These are phyloP conservation scores for Recurvirostra avosetta DNA, from an alignment of 2,113 vertebrate genomes.

Conservation along the genomic window DNA sequence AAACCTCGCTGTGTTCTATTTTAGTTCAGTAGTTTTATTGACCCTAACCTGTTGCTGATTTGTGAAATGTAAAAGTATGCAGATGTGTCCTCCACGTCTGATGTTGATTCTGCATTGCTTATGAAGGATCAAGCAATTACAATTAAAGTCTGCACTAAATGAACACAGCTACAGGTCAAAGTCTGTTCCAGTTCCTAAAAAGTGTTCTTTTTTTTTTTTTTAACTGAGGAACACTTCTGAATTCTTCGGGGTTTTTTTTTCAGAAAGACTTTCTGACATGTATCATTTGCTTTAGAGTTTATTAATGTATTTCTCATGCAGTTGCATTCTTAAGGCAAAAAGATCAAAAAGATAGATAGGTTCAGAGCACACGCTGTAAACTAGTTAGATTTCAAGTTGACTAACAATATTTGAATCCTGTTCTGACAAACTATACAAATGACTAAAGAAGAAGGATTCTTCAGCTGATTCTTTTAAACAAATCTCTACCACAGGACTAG, in stretches of 20 bases:
- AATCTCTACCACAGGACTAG: neutral
- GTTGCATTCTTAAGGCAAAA: constrained; percentile 32
- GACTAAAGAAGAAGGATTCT: neutral
- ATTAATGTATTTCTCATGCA: constrained; percentile 8
- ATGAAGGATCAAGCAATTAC: neutral
- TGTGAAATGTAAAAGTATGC: neutral
- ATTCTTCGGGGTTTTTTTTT: neutral
- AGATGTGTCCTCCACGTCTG: neutral
- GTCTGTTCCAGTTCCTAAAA: neutral
- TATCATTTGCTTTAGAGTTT: neutral
- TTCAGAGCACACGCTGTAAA: constrained; percentile 10
- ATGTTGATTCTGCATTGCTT: neutral
- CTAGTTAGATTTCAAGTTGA: neutral
- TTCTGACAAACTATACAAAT: constrained; percentile 33
- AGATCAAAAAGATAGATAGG: constrained; percentile 36
- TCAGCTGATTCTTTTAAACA: neutral
- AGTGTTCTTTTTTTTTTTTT: neutral
- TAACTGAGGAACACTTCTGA: neutral
- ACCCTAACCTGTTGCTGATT: neutral
- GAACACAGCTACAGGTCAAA: neutral
- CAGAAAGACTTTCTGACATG: neutral
- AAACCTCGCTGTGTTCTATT: neutral
- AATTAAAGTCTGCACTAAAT: neutral
- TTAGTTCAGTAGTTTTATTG: neutral
- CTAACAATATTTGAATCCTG: constrained; percentile 22